Base-by-base conservation (phyloP, 2,113 vertebrate species). In the Nannobrachium achirus region DNA sequence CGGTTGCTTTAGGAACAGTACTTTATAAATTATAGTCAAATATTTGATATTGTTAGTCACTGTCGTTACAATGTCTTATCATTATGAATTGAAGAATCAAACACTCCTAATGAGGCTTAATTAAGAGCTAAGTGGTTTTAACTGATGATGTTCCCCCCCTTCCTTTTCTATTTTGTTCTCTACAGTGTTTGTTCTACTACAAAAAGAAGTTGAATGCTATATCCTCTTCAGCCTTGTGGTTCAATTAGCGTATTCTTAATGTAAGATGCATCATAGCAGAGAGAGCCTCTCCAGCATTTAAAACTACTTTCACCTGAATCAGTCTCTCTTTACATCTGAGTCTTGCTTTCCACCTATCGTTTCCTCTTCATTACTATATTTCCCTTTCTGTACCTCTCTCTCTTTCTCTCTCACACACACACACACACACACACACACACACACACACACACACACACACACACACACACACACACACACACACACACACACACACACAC, bases 41-140 rank as follows among this genome's bases (percentile, higher is more conserved):
- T n/a, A n/a, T n/a, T n/a, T n/a, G n/a, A n/a, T n/a, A n/a, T n/a
- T n/a, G n/a, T n/a, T n/a, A n/a, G n/a, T n/a, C n/a, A n/a, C n/a
- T n/a, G n/a, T n/a, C n/a, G n/a, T n/a, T n/a, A n/a, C n/a, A n/a
- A n/a, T n/a, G n/a, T n/a, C n/a, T n/a, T n/a, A n/a, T n/a, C n/a
- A 71, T 8, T 58, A 62, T 73, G 62, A 76, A 64, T 67, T 48
- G 50, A 44, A 68, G 15, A 69, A 75, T 62, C 56, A 52, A 72
- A 74, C 15, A 61, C 41, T 41, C 50, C 49, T 66, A 74, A 80
- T 65, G 53, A 73, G 8, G 5, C 51, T 51, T 56, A 66, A 59
- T 74, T 51, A 49, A 20, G 20, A 46, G 45, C 45, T 39, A 18
- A n/a, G n/a, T n/a, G n/a, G n/a, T n/a, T n/a, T n/a, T 55, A 53